Percentiles rank a stretch among this genome's conserved stretches.
Evolutionary conservation across 2,113 vertebrate species (phyloP).

Genomic region (Potamarius usumacintae): DNA sequence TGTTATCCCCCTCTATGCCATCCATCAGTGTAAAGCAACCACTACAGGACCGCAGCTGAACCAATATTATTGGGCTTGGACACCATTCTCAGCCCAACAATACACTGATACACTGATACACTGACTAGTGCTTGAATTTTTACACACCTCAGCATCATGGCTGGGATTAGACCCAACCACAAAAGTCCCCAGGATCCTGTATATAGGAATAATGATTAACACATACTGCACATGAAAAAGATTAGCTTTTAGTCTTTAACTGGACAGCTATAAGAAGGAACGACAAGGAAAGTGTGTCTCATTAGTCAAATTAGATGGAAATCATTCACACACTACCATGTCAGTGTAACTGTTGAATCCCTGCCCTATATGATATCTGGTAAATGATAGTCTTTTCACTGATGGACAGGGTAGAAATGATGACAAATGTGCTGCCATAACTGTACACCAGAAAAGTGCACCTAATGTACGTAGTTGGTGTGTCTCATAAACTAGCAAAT

Average conservation of each 20-base stretch:
- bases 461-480: background rate
- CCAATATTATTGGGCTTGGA: background rate
- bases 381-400: background rate
- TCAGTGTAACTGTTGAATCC: background rate
- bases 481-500: background rate
- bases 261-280: background rate
- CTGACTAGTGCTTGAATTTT: background rate
- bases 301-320: background rate
- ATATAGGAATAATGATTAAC: background rate
- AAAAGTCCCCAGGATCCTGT: background rate
- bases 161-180: background rate
- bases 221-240: background rate
- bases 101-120: background rate
- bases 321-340: background rate
- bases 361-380: background rate
- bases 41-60: background rate
- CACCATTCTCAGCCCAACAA: background rate
- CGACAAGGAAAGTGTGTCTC: background rate
- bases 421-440: background rate
- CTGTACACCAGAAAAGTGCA: background rate
- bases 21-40: background rate
- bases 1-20: background rate
- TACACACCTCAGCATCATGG: background rate
- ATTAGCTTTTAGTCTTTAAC: background rate
- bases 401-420: background rate